These are phyloP conservation scores for Pelochelys cantorii DNA, from an alignment of 2,797 vertebrate genomes.

Conservation along the genomic window DNA sequence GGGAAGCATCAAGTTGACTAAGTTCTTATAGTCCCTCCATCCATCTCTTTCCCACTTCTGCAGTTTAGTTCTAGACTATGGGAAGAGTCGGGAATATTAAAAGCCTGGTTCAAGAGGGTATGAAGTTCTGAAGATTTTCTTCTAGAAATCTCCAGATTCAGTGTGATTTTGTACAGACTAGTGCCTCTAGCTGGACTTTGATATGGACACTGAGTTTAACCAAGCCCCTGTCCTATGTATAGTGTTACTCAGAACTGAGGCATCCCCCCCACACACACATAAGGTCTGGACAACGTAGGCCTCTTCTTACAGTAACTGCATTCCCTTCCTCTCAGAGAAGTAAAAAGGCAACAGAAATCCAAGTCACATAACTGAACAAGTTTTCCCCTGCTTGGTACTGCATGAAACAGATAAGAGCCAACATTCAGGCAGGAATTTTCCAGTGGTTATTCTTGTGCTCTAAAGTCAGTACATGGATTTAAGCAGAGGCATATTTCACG, in stretches of 20 bases:
- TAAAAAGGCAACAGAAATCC: not conserved
- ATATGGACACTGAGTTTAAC: no score
- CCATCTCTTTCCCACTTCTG: not conserved
- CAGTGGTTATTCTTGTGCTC: not conserved
- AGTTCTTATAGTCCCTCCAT: not conserved
- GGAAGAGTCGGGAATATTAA: not conserved
- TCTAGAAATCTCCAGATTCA: no score
- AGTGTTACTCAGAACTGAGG: not conserved
- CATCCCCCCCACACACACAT: not conserved
- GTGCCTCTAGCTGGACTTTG: no score
- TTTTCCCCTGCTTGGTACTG: not conserved
- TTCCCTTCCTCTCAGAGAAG: not conserved
- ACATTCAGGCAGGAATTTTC: not conserved
- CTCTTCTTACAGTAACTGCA: not conserved
- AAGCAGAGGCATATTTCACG: not conserved
- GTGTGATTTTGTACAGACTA: no score
- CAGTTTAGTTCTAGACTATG: not conserved
- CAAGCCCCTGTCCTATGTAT: no score
- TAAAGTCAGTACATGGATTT: not conserved
- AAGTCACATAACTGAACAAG: not conserved
- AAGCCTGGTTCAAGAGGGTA: not conserved
- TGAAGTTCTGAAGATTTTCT: not conserved
- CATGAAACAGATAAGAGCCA: not conserved
- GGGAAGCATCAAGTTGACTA: not conserved
- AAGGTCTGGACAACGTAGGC: not conserved